phyloP scores from a whole-genome alignment of 1,140 invertebrate species.

The Lanistes nyassanus region DNA sequence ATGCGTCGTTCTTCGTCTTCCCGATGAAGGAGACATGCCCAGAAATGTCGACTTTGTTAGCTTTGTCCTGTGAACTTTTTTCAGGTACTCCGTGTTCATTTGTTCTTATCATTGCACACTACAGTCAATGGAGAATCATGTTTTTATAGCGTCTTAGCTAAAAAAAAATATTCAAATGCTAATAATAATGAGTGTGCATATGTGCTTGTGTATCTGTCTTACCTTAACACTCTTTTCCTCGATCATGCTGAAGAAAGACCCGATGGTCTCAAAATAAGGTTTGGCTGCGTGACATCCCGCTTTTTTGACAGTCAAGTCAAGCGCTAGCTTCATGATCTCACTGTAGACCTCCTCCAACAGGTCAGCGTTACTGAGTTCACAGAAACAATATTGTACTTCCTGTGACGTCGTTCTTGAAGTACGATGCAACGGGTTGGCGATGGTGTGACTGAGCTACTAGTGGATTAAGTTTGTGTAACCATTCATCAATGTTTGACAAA shows the following conservation, averaged over 20 bases:
- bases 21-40: too few species aligned
- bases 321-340: constrained; percentile 18
- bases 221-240: constrained; percentile 8
- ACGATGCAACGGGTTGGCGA: too few species aligned
- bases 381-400: background rate
- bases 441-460: too few species aligned
- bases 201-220: background rate
- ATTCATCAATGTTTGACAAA: background rate
- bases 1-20: too few species aligned
- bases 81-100: too few species aligned
- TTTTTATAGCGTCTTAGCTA: background rate
- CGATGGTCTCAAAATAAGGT: constrained; percentile 17
- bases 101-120: too few species aligned
- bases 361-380: background rate
- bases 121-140: background rate
- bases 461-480: background rate
- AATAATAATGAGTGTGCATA: background rate
- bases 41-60: too few species aligned
- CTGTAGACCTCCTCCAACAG: background rate
- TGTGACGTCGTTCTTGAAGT: too few species aligned
- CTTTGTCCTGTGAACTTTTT: too few species aligned
- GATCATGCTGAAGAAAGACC: constrained; percentile 10
- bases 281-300: constrained; percentile 4
- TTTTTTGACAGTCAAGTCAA: constrained; percentile 16
- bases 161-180: background rate